Evolutionary conservation across 2,888 invertebrate genomes (phyloP).

Genomic region (Lucinisca nassula): DNA sequence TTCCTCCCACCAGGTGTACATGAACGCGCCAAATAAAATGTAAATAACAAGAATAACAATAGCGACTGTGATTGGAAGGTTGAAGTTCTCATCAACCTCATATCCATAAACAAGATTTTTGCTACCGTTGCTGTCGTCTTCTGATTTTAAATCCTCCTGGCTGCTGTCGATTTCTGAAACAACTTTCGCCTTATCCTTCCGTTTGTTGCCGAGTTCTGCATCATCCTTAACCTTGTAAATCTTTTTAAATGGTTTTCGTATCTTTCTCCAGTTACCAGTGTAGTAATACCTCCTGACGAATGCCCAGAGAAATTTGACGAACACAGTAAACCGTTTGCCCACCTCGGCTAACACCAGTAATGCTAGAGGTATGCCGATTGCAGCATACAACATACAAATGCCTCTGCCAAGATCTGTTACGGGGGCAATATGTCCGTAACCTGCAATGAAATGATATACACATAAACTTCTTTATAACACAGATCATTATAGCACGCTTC

Average conservation of each 20-base stretch:
- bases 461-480: too few relatives aligned
- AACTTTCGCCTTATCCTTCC: conserved; percentile 83
- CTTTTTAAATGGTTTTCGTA: conserved; percentile 84
- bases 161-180: background rate
- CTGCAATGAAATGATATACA: conserved; percentile 89
- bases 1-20: conserved; percentile 90
- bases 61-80: conserved; percentile 96
- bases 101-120: conserved; percentile 65
- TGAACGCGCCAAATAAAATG: conserved; percentile 95
- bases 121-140: conserved; percentile 56
- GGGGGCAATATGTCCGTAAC: conserved; percentile 98
- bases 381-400: conserved; percentile 97
- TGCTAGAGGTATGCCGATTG: conserved; percentile 98
- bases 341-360: conserved; percentile 97
- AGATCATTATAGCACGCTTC: too few relatives aligned
- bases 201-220: conserved; percentile 88
- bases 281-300: conserved; percentile 89
- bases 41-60: conserved; percentile 95
- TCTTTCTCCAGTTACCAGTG: conserved; percentile 93
- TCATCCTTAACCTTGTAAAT: background rate
- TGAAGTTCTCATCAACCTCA: conserved; percentile 92
- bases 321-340: conserved; percentile 96
- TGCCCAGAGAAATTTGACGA: conserved; percentile 95
- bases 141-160: conserved; percentile 21
- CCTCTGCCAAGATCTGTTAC: conserved; percentile 95